phyloP scores from a whole-genome alignment of 2,888 invertebrate species.

The Lingula anatina region DNA sequence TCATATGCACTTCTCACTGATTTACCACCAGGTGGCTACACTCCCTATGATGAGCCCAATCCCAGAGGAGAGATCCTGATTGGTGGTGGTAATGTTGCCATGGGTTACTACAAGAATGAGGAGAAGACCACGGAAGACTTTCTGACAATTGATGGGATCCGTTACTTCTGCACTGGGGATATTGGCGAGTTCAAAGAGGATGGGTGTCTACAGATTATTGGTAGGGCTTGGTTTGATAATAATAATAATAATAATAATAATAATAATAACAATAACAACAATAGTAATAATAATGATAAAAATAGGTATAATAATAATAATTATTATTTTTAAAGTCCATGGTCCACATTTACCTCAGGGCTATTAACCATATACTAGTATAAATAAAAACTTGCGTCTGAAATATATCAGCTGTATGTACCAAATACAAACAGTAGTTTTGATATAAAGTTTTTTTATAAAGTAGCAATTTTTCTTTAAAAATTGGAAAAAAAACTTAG shows the following conservation, averaged over 20 bases:
- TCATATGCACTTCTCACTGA: too few species aligned
- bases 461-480: not conserved
- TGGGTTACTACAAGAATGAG: conserved; percentile 88
- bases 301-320: too few species aligned
- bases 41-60: conserved; percentile 76
- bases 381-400: too few species aligned
- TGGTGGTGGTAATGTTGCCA: conserved; percentile 85
- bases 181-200: conserved; percentile 90
- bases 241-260: too few species aligned
- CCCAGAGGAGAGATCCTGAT: conserved; percentile 82
- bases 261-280: too few species aligned
- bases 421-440: not conserved
- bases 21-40: conserved; percentile 76
- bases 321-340: too few species aligned
- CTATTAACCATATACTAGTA: too few species aligned
- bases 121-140: conserved; percentile 85
- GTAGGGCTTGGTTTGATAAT: too few species aligned
- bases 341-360: too few species aligned
- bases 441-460: not conserved
- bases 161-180: conserved; percentile 95
- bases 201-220: conserved; percentile 93
- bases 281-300: too few species aligned
- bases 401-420: not conserved
- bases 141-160: conserved; percentile 51
- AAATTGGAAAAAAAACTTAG: too few species aligned